Percentiles rank a stretch among this genome's conserved stretches.
Evolutionary conservation across 1,140 invertebrate genomes (phyloP).

Genomic region (Drosophila sechellia): DNA sequence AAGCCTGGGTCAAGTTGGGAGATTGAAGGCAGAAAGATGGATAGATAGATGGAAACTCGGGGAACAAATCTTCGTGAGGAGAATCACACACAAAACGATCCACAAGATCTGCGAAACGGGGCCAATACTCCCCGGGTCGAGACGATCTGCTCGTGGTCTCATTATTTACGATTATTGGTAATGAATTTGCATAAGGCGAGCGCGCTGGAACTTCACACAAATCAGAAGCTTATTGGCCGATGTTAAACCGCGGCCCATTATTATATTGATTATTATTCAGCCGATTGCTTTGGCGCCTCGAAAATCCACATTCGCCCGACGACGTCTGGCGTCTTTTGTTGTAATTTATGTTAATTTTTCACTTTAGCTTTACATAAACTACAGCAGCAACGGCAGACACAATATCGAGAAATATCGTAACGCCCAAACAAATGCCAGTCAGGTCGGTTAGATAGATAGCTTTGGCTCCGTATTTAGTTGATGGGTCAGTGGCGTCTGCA

Average conservation of each 20-base stretch:
- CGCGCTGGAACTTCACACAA: slow-evolving; percentile 73
- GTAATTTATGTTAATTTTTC: slow-evolving; percentile 81
- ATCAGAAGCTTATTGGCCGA: slow-evolving; percentile 75
- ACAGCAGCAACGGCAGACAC: slow-evolving; percentile 33
- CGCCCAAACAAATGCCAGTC: slow-evolving; percentile 75
- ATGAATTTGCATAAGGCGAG: slow-evolving; percentile 65
- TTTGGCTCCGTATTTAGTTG: slow-evolving; percentile 37
- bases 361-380: slow-evolving; percentile 65
- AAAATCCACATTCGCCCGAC: slow-evolving; percentile 33
- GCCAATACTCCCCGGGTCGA: slow-evolving; percentile 37
- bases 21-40: not conserved
- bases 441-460: slow-evolving; percentile 47
- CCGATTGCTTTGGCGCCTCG: slow-evolving; percentile 62
- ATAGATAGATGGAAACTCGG: not conserved
- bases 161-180: slow-evolving; percentile 76
- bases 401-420: slow-evolving; percentile 48
- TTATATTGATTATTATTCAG: slow-evolving; percentile 69
- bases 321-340: slow-evolving; percentile 55
- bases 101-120: slow-evolving; percentile 37
- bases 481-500: slow-evolving; percentile 19
- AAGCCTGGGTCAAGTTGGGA: not conserved
- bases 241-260: slow-evolving; percentile 73
- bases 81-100: slow-evolving; percentile 40
- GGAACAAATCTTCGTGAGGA: not conserved
- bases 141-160: slow-evolving; percentile 61